Percentiles rank a stretch among this genome's conserved stretches.
phyloP scores from a whole-genome alignment of 92 coral and sea anemone genomes.

The Actinostola sp. region DNA sequence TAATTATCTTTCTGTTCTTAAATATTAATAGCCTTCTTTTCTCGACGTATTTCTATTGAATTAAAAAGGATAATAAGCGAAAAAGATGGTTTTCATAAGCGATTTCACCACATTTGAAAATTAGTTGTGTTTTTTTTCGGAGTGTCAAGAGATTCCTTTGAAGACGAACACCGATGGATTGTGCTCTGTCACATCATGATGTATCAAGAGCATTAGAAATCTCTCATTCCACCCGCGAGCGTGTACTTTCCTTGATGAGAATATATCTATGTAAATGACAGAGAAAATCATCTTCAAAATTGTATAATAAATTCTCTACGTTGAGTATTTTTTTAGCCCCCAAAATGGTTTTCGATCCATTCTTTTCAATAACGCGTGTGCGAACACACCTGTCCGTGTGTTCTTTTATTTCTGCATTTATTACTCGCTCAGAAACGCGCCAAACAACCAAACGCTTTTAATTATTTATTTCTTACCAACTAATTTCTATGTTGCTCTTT shows the following conservation, averaged over 20 bases:
- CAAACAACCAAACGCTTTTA: slow-evolving; percentile 44
- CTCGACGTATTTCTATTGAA: slow-evolving; percentile 24
- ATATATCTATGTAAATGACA: slow-evolving; percentile 77
- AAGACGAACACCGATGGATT: too few species aligned
- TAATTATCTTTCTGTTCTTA: slow-evolving; percentile 25
- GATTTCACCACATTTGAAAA: not conserved
- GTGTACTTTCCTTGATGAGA: slow-evolving; percentile 58
- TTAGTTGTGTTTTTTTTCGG: not conserved
- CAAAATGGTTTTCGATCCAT: slow-evolving; percentile 10
- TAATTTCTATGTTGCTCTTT: slow-evolving; percentile 10
- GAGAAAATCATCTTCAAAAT: slow-evolving; percentile 69
- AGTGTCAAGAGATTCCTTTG: slow-evolving; percentile 1
- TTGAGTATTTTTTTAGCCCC: not conserved
- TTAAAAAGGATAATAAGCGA: slow-evolving; percentile 16
- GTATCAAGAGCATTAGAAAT: slow-evolving; percentile 5
- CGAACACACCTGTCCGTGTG: slow-evolving; percentile 7
- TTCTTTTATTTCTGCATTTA: slow-evolving; percentile 18
- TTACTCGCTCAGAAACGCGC: slow-evolving; percentile 13
- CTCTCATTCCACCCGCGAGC: slow-evolving; percentile 53
- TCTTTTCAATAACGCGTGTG: not conserved
- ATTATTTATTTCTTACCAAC: slow-evolving; percentile 61
- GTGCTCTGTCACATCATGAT: too few species aligned
- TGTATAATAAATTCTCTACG: slow-evolving; percentile 53
- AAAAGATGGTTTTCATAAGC: not conserved
- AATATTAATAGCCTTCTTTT: slow-evolving; percentile 21